Percentiles rank a stretch among this genome's conserved stretches.
Evolutionary conservation across 1,140 invertebrate genomes (phyloP).

Genomic region (Cydia splendana): DNA sequence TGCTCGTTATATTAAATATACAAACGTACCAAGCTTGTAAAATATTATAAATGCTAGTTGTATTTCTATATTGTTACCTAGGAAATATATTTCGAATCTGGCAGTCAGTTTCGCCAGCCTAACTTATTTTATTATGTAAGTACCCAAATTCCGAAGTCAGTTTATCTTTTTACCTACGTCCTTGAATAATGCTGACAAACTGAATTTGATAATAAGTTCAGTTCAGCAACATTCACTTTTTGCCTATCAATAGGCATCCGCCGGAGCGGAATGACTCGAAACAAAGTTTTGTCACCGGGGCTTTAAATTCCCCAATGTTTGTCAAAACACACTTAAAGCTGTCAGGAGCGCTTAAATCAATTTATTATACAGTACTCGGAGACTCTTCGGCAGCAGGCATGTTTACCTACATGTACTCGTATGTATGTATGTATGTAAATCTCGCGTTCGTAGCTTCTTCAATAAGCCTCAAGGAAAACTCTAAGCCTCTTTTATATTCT

Average conservation of each 20-base stretch:
- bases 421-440: slow-evolving; percentile 64
- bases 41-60: background rate
- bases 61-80: background rate
- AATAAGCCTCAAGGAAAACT: slow-evolving; percentile 73
- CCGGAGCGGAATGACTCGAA: slow-evolving; percentile 46
- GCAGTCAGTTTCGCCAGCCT: too few species aligned
- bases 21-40: slow-evolving; percentile 12
- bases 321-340: slow-evolving; percentile 76
- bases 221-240: slow-evolving; percentile 54
- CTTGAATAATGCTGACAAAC: slow-evolving; percentile 40
- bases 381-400: slow-evolving; percentile 61
- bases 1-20: slow-evolving; percentile 19
- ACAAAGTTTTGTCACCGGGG: slow-evolving; percentile 69
- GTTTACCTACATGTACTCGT: slow-evolving; percentile 57
- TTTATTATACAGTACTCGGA: slow-evolving; percentile 73
- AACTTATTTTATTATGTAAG: background rate
- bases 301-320: slow-evolving; percentile 75
- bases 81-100: too few species aligned
- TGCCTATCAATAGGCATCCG: slow-evolving; percentile 48
- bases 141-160: background rate
- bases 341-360: slow-evolving; percentile 76
- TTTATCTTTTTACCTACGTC: slow-evolving; percentile 24
- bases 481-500: slow-evolving; percentile 76
- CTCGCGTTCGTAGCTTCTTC: slow-evolving; percentile 64
- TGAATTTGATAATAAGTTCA: slow-evolving; percentile 37